Evolutionary conservation across 2,888 invertebrate genomes (phyloP).

Genomic region (Synanthedon formicaeformis): DNA sequence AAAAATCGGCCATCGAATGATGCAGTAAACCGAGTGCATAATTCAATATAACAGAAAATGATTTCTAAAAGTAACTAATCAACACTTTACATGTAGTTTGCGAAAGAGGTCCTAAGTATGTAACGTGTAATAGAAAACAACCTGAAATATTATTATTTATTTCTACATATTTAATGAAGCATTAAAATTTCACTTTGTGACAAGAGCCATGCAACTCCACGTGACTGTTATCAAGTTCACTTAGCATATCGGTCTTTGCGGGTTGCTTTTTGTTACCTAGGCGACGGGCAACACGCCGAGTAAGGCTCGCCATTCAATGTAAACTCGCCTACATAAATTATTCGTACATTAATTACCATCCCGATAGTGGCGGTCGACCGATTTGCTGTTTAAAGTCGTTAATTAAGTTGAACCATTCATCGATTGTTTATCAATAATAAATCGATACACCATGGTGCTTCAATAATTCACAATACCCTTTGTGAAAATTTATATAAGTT

Average conservation of each 20-base stretch:
- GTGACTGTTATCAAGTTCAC: conserved; percentile 60
- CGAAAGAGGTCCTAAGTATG: no score
- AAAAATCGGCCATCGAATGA: no score
- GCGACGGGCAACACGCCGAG: conserved; percentile 31
- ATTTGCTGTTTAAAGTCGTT: not conserved
- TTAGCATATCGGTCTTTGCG: conserved; percentile 57
- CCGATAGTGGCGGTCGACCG: not conserved
- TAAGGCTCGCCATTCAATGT: conserved; percentile 23
- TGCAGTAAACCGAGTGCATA: no score
- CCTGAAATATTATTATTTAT: not conserved
- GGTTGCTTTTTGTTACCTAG: conserved; percentile 49
- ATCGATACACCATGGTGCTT: not conserved
- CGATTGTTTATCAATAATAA: not conserved
- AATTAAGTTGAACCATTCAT: not conserved
- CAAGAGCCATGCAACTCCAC: conserved; percentile 26
- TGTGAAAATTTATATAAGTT: no score
- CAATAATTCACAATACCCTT: no score
- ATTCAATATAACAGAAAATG: no score
- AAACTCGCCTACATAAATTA: not conserved
- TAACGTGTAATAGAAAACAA: no score
- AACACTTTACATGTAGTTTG: no score
- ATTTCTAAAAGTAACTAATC: no score
- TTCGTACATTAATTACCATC: not conserved
- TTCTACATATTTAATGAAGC: not conserved
- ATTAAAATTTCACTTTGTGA: not conserved